phyloP scores from a whole-genome alignment of 2,113 vertebrate species.

The Seriola aureovittata region DNA sequence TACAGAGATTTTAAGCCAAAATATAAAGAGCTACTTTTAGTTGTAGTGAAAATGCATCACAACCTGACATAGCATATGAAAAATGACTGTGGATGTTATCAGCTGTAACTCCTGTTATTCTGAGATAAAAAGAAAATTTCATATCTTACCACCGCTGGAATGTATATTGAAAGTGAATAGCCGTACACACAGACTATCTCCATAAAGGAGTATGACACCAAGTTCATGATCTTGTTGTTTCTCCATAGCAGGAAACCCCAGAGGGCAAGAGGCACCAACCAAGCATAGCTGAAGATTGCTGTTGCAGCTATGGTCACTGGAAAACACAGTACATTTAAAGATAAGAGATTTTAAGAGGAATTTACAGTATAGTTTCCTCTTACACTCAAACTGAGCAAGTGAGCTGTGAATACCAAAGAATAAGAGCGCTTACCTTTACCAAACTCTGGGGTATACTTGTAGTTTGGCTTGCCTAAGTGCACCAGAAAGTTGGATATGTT shows the following conservation, averaged over 20 bases:
- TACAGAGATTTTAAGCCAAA: background rate
- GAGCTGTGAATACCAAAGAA: background rate
- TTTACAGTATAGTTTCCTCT: background rate
- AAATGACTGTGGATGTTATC: background rate
- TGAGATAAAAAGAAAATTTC: background rate
- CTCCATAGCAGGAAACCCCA: conserved; percentile 97
- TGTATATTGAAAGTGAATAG: conserved; percentile 95
- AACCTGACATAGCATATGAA: background rate
- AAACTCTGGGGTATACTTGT: conserved; percentile 95
- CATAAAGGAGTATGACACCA: conserved; percentile 95
- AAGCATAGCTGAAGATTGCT: conserved; percentile 93
- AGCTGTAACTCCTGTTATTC: background rate
- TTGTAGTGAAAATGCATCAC: background rate
- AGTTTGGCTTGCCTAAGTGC: conserved; percentile 84
- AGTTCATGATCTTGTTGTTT: conserved; percentile 92
- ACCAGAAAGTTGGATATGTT: conserved; percentile 94
- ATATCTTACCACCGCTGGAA: conserved; percentile 93
- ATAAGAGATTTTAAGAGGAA: background rate
- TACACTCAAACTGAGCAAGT: background rate
- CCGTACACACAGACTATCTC: conserved; percentile 97
- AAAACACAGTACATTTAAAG: conserved; percentile 44
- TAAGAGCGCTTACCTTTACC: conserved; percentile 87
- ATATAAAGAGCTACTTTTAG: background rate
- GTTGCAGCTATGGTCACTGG: conserved; percentile 96
- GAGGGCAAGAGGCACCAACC: conserved; percentile 93